These are phyloP conservation scores for Cebus imitator DNA, from an alignment of 2,113 vertebrate species.

Conservation along the genomic window DNA sequence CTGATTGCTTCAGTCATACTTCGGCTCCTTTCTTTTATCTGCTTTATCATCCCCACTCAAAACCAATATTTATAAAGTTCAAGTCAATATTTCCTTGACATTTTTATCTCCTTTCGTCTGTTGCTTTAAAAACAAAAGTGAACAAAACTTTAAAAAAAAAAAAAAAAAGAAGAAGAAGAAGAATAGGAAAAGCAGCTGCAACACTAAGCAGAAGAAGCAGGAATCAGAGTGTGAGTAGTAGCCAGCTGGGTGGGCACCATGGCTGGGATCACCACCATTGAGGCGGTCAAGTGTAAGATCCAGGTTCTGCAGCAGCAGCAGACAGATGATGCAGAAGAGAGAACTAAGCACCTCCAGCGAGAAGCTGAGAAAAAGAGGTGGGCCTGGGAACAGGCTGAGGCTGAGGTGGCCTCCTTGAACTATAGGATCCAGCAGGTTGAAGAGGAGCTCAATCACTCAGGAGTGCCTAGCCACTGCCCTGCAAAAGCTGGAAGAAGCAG, in stretches of 20 bases:
- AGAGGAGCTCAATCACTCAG: background rate
- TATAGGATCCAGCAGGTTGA: background rate
- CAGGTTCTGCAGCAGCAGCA: too few species aligned
- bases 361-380: too few species aligned
- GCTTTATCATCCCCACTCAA: background rate
- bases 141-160: background rate
- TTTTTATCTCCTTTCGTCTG: conserved; percentile 31
- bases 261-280: too few species aligned
- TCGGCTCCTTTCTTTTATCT: background rate
- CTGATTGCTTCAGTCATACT: background rate
- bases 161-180: background rate
- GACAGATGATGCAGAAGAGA: too few species aligned
- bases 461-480: too few species aligned
- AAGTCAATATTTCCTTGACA: background rate
- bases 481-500: background rate
- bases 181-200: too few species aligned
- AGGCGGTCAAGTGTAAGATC: too few species aligned
- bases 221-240: too few species aligned
- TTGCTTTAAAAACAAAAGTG: conserved; percentile 26
- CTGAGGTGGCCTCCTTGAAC: background rate
- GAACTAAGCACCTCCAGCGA: too few species aligned
- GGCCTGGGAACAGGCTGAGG: background rate
- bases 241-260: too few species aligned
- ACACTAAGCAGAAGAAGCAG: too few species aligned
- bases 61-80: background rate